Evolutionary conservation across 1,140 invertebrate species (phyloP), one percentile per base, ranked within the genome.

Genomic region (Grapholita molesta): DNA sequence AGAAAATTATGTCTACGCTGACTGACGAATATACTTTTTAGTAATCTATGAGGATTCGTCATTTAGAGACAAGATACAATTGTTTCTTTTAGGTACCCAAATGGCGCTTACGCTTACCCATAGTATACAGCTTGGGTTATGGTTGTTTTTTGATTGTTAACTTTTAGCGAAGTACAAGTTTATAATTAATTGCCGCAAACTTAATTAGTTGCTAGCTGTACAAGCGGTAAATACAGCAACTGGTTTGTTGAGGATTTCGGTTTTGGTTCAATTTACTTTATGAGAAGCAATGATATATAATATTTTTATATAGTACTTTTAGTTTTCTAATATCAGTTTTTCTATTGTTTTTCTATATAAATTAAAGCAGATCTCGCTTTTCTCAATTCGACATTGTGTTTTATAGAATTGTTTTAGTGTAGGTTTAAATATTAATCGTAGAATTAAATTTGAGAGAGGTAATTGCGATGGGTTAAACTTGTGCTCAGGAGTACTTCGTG

Each of bases 121-220:
- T 25, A n/a, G 4, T 61, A 15, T 15, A 28, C 4, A 15, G 28
- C 9, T 28, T 55, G 15, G n/a, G 28, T 30, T 61, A 61, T 61
- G 55, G 9, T 61, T 61, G 25, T 57, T 28, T 42, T 30, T 66
- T 70, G 18, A 55, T 61, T 18, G 52, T 70, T 70, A 67, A 24
- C 55, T 70, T 24, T 48, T 48, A 48, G 33, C 48, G 64, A 72
- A 72, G 70, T 72, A 72, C 70, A 72, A 72, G 64, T 69, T 72
- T 28, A 28, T 61, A 25, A 30, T 12, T 61, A 15, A 15, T 57
- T 12, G 23, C 11, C 3, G 23, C 55, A 32, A 61, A 15, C 55
- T 61, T 28, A 32, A 32, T 30, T 28, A 28, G 4, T n/a, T 28
- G 24, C 25, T 57, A 28, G 30, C 23, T 61, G n/a, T 61, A 25